Evolutionary conservation across 2,113 vertebrate genomes (phyloP).

Genomic region (Neodontobutis hainanensis): DNA sequence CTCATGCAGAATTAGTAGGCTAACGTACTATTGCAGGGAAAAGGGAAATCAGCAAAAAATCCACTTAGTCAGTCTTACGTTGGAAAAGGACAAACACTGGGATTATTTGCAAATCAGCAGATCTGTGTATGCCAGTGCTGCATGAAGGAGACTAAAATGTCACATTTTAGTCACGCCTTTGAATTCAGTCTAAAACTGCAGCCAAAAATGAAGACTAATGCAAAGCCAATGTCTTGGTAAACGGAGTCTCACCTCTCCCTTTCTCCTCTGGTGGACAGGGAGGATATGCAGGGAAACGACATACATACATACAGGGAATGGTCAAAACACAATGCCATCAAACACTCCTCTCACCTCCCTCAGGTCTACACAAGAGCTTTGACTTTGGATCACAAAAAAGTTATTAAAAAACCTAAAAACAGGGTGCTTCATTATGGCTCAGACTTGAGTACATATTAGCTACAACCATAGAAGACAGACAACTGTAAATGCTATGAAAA

Average conservation of each 20-base stretch:
- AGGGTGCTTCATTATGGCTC: too few species aligned
- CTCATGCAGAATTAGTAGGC: neutral
- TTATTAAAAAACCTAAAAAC: too few species aligned
- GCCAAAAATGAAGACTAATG: slow-evolving; percentile 56
- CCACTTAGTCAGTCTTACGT: neutral
- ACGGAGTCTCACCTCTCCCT: slow-evolving; percentile 72
- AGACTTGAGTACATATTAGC: too few species aligned
- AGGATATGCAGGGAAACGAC: slow-evolving; percentile 43
- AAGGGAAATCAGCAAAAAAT: slow-evolving; percentile 1
- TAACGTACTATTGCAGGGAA: neutral
- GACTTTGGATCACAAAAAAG: too few species aligned
- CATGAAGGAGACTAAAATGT: slow-evolving; percentile 62
- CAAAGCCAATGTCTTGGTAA: slow-evolving; percentile 57
- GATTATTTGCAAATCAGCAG: slow-evolving; percentile 26
- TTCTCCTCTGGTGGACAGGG: slow-evolving; percentile 64
- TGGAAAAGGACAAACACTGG: neutral
- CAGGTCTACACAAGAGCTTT: neutral
- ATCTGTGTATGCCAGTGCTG: neutral
- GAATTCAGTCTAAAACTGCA: slow-evolving; percentile 40
- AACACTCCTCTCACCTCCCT: neutral
- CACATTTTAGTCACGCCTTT: slow-evolving; percentile 60
- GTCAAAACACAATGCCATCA: slow-evolving; percentile 66
- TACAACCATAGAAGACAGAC: too few species aligned
- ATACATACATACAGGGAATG: slow-evolving; percentile 62
- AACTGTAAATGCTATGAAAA: too few species aligned